phyloP scores from a whole-genome alignment of 2,113 vertebrate genomes.

The Labeo rohita region DNA sequence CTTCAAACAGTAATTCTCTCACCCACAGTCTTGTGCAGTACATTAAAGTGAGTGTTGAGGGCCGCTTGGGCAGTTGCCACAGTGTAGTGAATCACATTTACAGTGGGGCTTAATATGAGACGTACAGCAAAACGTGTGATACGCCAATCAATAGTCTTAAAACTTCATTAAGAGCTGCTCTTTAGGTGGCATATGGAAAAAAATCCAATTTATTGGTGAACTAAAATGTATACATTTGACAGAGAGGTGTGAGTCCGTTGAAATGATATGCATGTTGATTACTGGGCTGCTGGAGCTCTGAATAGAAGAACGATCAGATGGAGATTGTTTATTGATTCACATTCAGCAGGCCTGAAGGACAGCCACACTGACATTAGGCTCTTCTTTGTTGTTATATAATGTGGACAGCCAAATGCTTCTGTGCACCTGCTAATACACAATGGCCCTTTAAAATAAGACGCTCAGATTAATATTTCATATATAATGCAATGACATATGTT shows the following conservation, averaged over 20 bases:
- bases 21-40: constrained; percentile 26
- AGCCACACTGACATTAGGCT: constrained; percentile 14
- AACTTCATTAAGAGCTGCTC: background rate
- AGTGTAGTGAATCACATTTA: constrained; percentile 21
- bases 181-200: background rate
- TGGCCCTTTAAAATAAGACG: constrained; percentile 1
- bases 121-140: background rate
- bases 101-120: background rate
- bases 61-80: constrained; percentile 30
- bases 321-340: constrained; percentile 52
- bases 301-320: background rate
- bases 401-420: constrained; percentile 8
- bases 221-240: background rate
- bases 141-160: background rate
- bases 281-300: background rate
- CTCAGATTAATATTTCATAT: background rate
- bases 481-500: background rate
- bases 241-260: background rate
- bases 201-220: background rate
- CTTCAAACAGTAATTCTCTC: constrained; percentile 37
- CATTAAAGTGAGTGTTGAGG: constrained; percentile 33
- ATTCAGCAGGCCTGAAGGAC: constrained; percentile 33
- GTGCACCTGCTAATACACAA: constrained; percentile 10
- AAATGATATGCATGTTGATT: background rate
- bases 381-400: constrained; percentile 6